Evolutionary conservation across 2,113 vertebrate species (phyloP).

Genomic region (Zosterops lateralis): DNA sequence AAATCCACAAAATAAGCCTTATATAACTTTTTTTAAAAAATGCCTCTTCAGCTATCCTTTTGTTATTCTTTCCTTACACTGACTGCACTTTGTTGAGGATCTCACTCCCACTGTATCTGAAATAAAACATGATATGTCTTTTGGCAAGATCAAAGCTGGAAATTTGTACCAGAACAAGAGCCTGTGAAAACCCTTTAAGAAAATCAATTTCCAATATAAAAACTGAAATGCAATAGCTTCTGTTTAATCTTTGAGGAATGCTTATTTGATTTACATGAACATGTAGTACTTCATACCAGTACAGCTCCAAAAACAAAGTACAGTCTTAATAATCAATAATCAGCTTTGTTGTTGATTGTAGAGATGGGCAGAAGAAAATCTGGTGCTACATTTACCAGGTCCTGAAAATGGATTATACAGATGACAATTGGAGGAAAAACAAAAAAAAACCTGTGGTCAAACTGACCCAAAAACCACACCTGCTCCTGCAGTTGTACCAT

Average conservation of each 20-base stretch:
- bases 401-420: neutral
- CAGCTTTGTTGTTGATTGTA: neutral
- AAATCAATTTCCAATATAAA: neutral
- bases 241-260: neutral
- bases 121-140: neutral
- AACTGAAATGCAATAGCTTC: neutral
- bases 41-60: neutral
- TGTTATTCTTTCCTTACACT: neutral
- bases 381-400: neutral
- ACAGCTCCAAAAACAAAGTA: neutral
- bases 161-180: neutral
- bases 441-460: neutral
- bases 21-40: neutral
- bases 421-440: rapidly evolving
- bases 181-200: neutral
- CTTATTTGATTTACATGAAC: neutral
- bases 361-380: neutral
- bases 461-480: neutral
- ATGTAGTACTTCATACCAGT: neutral
- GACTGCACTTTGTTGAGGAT: neutral
- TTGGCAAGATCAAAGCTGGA: neutral
- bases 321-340: neutral
- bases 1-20: neutral
- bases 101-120: neutral
- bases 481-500: neutral